phyloP scores from a whole-genome alignment of 1,140 invertebrate species.

The Pissodes strobi region DNA sequence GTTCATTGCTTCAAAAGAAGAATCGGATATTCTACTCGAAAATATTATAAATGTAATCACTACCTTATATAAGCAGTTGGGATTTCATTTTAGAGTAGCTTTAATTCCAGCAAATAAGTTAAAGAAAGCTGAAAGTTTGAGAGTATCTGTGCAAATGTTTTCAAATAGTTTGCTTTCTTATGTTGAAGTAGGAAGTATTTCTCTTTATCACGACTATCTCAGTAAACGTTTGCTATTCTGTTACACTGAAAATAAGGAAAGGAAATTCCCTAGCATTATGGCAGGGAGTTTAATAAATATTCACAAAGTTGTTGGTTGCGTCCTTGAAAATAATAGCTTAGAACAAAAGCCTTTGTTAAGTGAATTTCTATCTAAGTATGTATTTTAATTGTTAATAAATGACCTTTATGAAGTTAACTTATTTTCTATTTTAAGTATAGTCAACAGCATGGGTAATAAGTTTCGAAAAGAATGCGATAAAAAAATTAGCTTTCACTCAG shows the following conservation, averaged over 20 bases:
- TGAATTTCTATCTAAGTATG: conserved; percentile 26
- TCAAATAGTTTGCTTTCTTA: conserved; percentile 63
- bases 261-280: conserved; percentile 63
- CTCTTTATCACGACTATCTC: conserved; percentile 66
- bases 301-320: conserved; percentile 66
- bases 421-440: too few species aligned
- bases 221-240: conserved; percentile 69
- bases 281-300: conserved; percentile 68
- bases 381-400: conserved; percentile 11
- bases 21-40: conserved; percentile 54
- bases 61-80: conserved; percentile 62
- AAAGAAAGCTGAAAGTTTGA: conserved; percentile 63
- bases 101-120: conserved; percentile 62
- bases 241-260: conserved; percentile 59
- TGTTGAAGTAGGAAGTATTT: conserved; percentile 69
- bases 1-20: conserved; percentile 60
- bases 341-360: conserved; percentile 38
- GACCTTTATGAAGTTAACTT: not conserved
- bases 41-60: conserved; percentile 57
- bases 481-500: too few species aligned
- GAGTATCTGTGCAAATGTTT: conserved; percentile 69
- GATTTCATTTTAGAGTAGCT: conserved; percentile 65
- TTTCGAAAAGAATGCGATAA: too few species aligned
- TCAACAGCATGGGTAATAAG: too few species aligned
- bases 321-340: conserved; percentile 63